These are phyloP conservation scores for Plotosus lineatus DNA, from an alignment of 2,113 vertebrate species.

Conservation along the genomic window DNA sequence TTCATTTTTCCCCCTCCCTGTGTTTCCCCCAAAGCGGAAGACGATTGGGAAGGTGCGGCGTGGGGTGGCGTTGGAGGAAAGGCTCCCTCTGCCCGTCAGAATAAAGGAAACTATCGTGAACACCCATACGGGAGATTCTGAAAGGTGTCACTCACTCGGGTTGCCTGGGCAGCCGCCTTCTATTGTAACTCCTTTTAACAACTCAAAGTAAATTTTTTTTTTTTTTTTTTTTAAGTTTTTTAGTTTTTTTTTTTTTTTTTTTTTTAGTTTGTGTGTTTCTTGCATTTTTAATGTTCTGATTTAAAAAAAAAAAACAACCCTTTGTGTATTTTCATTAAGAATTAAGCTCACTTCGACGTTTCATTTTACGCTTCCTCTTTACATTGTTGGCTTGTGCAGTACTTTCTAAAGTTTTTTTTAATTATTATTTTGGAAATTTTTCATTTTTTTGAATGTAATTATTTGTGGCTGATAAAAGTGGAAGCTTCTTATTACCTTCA, in stretches of 20 bases:
- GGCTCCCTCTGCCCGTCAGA: constrained; percentile 77
- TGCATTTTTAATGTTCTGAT: constrained; percentile 50
- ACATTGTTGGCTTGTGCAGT: constrained; percentile 52
- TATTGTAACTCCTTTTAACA: constrained; percentile 88
- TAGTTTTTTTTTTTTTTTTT: constrained; percentile 48
- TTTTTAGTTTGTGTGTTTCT: constrained; percentile 30
- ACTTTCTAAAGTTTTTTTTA: not conserved
- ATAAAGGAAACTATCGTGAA: constrained; percentile 87
- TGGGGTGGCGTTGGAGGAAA: constrained; percentile 78
- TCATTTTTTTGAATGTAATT: not conserved
- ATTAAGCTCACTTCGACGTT: constrained; percentile 35
- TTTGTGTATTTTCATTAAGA: constrained; percentile 31
- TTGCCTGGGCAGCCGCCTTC: constrained; percentile 86
- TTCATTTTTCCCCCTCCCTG: not conserved
- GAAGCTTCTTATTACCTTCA: not conserved
- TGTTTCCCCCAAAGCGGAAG: constrained; percentile 77
- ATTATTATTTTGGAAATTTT: not conserved
- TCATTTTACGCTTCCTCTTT: constrained; percentile 61
- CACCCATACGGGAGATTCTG: constrained; percentile 94
- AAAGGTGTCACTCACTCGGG: constrained; percentile 75
- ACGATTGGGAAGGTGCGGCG: constrained; percentile 88
- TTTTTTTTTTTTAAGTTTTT: constrained; percentile 63
- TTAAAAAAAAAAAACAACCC: no score
- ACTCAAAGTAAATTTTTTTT: constrained; percentile 91
- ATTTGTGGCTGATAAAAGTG: not conserved